Conservation (phyloP, 2,888 invertebrate species). For the Perdita meconis region DNA sequence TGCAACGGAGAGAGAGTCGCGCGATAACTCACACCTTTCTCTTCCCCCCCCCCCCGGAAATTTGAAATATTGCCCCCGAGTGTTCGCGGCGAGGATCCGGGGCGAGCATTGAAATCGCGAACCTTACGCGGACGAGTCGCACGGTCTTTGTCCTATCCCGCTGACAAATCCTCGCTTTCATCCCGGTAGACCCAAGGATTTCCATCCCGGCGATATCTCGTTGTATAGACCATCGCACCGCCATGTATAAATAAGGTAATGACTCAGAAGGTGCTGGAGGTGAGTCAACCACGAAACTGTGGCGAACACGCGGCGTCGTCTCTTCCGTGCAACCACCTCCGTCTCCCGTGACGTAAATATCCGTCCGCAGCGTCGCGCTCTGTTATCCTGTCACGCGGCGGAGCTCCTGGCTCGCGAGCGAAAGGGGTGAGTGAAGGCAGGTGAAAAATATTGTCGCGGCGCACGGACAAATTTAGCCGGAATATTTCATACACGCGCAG, state of each 20-base stretch:
- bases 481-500: slow-evolving; percentile 40
- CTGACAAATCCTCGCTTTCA: slow-evolving; percentile 45
- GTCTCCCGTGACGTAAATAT: slow-evolving; percentile 69
- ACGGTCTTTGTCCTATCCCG: slow-evolving; percentile 16
- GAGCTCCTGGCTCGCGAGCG: slow-evolving; percentile 30
- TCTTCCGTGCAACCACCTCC: slow-evolving; percentile 48
- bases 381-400: slow-evolving; percentile 63
- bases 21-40: slow-evolving; percentile 53
- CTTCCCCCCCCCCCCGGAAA: slow-evolving; percentile 26
- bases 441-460: slow-evolving; percentile 56
- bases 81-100: not conserved
- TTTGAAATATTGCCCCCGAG: slow-evolving; percentile 43
- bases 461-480: slow-evolving; percentile 54
- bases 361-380: slow-evolving; percentile 54
- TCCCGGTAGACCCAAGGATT: slow-evolving; percentile 33
- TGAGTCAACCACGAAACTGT: slow-evolving; percentile 77
- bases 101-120: slow-evolving; percentile 29
- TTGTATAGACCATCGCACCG: slow-evolving; percentile 17
- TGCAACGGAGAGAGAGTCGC: slow-evolving; percentile 25
- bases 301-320: slow-evolving; percentile 12
- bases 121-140: not conserved
- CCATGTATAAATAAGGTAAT: slow-evolving; percentile 76
- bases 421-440: slow-evolving; percentile 49
- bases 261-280: slow-evolving; percentile 75
- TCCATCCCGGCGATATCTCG: slow-evolving; percentile 6